Conservation (phyloP, 2,113 vertebrate species). For the Phaethornis superciliosus region DNA sequence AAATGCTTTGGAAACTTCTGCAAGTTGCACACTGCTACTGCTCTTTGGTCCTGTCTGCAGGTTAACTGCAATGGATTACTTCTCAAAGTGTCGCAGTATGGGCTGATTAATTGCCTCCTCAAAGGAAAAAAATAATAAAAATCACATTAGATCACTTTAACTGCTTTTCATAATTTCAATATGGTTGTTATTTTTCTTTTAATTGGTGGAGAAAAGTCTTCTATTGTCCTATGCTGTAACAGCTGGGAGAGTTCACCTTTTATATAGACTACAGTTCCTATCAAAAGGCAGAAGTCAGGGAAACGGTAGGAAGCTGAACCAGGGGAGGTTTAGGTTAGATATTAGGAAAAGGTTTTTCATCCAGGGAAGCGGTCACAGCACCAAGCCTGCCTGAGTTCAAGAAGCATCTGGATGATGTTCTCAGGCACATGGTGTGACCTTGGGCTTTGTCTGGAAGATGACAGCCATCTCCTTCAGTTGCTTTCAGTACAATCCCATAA, state of each 20-base stretch:
- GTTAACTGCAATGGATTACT: slow-evolving; percentile 91
- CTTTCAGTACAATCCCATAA: neutral
- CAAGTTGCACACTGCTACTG: slow-evolving; percentile 95
- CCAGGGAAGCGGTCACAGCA: too few relatives aligned
- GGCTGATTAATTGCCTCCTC: slow-evolving; percentile 81
- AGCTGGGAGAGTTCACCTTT: neutral
- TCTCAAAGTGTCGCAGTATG: slow-evolving; percentile 90
- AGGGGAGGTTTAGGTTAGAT: too few relatives aligned
- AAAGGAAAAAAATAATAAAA: neutral
- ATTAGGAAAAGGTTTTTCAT: too few relatives aligned
- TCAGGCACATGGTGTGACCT: too few relatives aligned
- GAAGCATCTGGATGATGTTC: too few relatives aligned
- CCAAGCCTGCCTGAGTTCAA: too few relatives aligned
- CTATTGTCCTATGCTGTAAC: neutral
- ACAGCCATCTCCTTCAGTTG: neutral
- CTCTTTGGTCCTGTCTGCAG: slow-evolving; percentile 96
- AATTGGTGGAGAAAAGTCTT: neutral
- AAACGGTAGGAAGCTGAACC: too few relatives aligned
- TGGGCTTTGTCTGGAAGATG: neutral
- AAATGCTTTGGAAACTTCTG: slow-evolving; percentile 88
- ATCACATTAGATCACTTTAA: neutral
- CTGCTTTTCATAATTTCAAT: neutral
- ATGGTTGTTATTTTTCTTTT: neutral
- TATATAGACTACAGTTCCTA: neutral
- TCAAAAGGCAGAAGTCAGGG: too few relatives aligned